Conservation (phyloP, 2,113 vertebrate genomes). For the Noturus placidus region DNA sequence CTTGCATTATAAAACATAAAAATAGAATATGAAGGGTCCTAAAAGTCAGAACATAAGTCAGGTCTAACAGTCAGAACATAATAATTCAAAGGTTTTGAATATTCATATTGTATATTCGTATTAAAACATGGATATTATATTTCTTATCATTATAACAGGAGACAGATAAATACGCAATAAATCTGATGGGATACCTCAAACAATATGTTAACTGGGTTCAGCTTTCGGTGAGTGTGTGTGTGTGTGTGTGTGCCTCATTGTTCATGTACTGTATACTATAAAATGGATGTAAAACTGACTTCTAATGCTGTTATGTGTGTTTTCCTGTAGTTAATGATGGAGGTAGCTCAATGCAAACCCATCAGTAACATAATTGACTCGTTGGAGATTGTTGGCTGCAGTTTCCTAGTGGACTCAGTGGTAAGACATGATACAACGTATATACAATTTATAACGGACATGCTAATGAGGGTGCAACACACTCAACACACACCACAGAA, state of each 20-base stretch:
- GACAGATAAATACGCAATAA: slow-evolving; percentile 75
- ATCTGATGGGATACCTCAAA: slow-evolving; percentile 81
- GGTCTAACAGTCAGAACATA: neutral
- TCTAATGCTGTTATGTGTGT: slow-evolving; percentile 13
- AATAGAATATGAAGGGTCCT: neutral
- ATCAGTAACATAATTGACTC: slow-evolving; percentile 87
- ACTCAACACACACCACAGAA: slow-evolving; percentile 27
- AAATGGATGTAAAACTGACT: neutral
- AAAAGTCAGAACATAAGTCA: too few relatives aligned
- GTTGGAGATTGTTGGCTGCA: slow-evolving; percentile 83
- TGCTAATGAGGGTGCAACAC: slow-evolving; percentile 39
- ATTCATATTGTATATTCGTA: neutral
- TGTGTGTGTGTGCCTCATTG: slow-evolving; percentile 5
- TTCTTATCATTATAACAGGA: slow-evolving; percentile 70
- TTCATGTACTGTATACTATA: neutral
- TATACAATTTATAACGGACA: neutral
- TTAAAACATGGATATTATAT: neutral
- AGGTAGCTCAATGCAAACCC: slow-evolving; percentile 89
- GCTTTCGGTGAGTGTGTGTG: slow-evolving; percentile 78
- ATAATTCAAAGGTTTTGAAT: neutral
- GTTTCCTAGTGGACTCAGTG: slow-evolving; percentile 85
- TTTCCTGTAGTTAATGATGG: slow-evolving; percentile 74
- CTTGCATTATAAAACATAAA: neutral
- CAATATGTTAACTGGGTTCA: slow-evolving; percentile 86
- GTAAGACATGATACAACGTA: slow-evolving; percentile 70